phyloP scores from a whole-genome alignment of 2,888 invertebrate genomes.

The Vandiemenella viatica region DNA sequence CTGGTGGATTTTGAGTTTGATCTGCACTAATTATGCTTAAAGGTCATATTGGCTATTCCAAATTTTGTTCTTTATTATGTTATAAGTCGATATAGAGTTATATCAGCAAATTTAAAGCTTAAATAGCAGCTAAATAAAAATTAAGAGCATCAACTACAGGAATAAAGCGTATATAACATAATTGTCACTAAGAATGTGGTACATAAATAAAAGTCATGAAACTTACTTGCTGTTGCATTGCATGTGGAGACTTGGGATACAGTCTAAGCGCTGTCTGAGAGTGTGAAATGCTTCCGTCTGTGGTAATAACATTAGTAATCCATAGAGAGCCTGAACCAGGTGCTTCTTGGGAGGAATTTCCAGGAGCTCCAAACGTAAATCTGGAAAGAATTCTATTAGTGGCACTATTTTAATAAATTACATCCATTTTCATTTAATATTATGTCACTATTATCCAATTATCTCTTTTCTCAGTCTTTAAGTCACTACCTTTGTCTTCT shows the following conservation, averaged over 20 bases:
- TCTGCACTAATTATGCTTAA: no score
- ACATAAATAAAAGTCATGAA: no score
- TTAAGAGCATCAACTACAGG: no score
- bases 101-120: no score
- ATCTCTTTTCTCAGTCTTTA: background rate
- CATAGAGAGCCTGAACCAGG: slow-evolving; percentile 79
- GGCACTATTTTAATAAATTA: no score
- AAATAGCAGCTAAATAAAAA: no score
- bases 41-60: no score
- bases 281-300: slow-evolving; percentile 93
- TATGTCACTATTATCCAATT: background rate
- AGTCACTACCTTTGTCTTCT: background rate
- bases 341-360: slow-evolving; percentile 59
- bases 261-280: slow-evolving; percentile 63
- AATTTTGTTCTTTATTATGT: no score
- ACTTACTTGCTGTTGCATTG: slow-evolving; percentile 36
- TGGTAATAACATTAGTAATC: slow-evolving; percentile 90
- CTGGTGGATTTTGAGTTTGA: no score
- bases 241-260: slow-evolving; percentile 50
- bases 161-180: no score
- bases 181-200: no score
- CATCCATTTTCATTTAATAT: background rate
- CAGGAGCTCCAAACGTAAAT: slow-evolving; percentile 81
- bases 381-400: slow-evolving; percentile 33
- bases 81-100: no score